These are phyloP conservation scores for Pollenia labialis DNA, from an alignment of 2,888 invertebrate genomes.

Conservation along the genomic window DNA sequence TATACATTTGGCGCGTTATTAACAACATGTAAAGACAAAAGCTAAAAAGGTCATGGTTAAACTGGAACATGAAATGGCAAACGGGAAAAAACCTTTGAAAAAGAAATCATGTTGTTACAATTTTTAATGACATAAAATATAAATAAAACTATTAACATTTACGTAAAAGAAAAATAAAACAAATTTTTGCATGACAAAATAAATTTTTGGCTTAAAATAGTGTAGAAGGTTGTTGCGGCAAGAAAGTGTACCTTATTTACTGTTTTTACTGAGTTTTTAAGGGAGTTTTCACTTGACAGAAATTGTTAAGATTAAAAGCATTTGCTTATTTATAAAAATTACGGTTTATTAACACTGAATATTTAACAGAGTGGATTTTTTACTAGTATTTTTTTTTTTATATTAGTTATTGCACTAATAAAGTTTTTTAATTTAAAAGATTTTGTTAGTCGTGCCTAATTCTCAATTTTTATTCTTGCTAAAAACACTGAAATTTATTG, in stretches of 20 bases:
- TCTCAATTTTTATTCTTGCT: no score
- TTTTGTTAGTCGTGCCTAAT: no score
- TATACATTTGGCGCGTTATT: slow-evolving; percentile 43
- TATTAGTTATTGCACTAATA: no score
- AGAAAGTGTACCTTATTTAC: neutral
- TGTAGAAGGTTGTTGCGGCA: slow-evolving; percentile 1
- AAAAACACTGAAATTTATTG: no score
- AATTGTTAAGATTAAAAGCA: no score
- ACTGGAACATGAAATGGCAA: slow-evolving; percentile 30
- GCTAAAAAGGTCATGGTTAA: slow-evolving; percentile 58
- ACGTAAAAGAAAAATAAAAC: neutral
- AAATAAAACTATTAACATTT: slow-evolving; percentile 11
- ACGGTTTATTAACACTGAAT: no score
- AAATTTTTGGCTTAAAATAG: slow-evolving; percentile 20
- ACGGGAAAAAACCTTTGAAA: slow-evolving; percentile 4
- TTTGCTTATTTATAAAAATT: no score
- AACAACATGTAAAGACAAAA: slow-evolving; percentile 25
- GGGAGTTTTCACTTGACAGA: neutral
- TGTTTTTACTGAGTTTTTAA: neutral
- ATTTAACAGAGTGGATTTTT: no score
- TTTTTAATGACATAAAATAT: slow-evolving; percentile 43
- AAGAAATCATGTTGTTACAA: slow-evolving; percentile 19
- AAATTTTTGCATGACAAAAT: slow-evolving; percentile 20
- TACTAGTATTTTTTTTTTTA: no score
- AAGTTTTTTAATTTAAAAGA: no score